Conservation (phyloP, 1,140 invertebrate species). For the Caerostris extrusa region DNA sequence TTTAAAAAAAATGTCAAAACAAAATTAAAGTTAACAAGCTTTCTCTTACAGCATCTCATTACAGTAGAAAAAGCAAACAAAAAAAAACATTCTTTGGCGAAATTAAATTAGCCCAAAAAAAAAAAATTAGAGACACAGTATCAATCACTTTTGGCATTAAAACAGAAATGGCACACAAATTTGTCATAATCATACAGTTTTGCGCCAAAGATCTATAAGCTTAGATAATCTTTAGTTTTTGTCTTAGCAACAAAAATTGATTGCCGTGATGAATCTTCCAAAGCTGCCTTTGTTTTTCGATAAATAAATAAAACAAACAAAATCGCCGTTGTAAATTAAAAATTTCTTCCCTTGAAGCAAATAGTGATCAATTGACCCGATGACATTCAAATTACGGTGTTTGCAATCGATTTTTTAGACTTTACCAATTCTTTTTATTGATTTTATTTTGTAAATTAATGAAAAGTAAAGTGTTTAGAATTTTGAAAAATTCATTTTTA, state of each 20-base stretch:
- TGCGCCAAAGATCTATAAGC: neutral
- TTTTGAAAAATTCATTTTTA: too few species aligned
- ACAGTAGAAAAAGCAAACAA: too few species aligned
- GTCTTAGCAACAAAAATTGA: neutral
- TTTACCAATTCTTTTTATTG: neutral
- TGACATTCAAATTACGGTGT: slow-evolving; percentile 38
- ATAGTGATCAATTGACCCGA: slow-evolving; percentile 20
- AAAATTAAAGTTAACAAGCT: too few species aligned
- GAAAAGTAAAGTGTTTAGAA: too few species aligned
- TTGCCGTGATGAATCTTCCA: neutral
- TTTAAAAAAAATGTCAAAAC: too few species aligned
- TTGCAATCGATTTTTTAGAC: neutral
- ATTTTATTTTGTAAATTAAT: neutral
- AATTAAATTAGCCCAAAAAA: neutral
- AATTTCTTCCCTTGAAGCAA: neutral
- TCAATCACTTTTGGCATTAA: neutral
- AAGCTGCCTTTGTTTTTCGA: neutral
- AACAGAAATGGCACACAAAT: neutral
- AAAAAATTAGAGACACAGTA: neutral
- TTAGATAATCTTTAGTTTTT: neutral
- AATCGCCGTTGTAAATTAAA: neutral
- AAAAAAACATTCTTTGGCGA: too few species aligned
- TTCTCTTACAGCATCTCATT: too few species aligned
- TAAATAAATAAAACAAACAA: neutral
- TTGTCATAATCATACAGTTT: slow-evolving; percentile 18